phyloP scores from a whole-genome alignment of 30 jellyfish, hydroid and myxozoan genomes.

The Turritopsis dohrnii region DNA sequence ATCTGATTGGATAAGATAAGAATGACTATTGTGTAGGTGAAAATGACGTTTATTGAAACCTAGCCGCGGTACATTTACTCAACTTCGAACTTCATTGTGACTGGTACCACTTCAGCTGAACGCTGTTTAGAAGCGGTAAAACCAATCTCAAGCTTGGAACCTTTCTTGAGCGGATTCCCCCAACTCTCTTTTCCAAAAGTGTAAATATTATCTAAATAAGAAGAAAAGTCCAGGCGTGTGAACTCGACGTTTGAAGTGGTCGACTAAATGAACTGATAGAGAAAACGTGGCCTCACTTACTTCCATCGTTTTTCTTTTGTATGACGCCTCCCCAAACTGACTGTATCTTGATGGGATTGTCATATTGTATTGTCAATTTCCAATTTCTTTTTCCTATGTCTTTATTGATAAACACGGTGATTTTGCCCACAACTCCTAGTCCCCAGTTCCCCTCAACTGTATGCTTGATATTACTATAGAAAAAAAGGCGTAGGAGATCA shows the following conservation, averaged over 20 bases:
- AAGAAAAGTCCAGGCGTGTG: too few species aligned
- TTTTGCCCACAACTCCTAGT: background rate
- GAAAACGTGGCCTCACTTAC: background rate
- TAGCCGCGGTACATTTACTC: background rate
- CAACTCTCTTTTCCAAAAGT: slow-evolving; percentile 12
- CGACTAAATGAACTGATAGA: background rate
- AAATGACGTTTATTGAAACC: background rate
- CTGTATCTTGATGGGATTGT: slow-evolving; percentile 12
- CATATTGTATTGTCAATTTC: slow-evolving; percentile 18
- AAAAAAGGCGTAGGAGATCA: background rate
- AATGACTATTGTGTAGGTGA: too few species aligned
- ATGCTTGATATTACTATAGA: slow-evolving; percentile 8
- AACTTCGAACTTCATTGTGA: background rate
- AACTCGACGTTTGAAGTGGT: too few species aligned
- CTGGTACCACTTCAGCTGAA: background rate
- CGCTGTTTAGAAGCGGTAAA: slow-evolving; percentile 5
- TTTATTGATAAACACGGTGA: slow-evolving; percentile 5
- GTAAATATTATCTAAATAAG: background rate
- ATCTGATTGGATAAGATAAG: too few species aligned
- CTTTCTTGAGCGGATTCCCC: background rate
- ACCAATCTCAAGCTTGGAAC: slow-evolving; percentile 1
- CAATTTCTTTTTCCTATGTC: background rate
- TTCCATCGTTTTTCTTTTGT: background rate
- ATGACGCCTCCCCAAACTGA: background rate
- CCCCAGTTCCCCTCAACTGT: slow-evolving; percentile 29